Percentiles rank a stretch among this genome's conserved stretches.
These are phyloP conservation scores for Zhuqinia jingwanae DNA, from an alignment of 2,888 invertebrate species.

Conservation along the genomic window DNA sequence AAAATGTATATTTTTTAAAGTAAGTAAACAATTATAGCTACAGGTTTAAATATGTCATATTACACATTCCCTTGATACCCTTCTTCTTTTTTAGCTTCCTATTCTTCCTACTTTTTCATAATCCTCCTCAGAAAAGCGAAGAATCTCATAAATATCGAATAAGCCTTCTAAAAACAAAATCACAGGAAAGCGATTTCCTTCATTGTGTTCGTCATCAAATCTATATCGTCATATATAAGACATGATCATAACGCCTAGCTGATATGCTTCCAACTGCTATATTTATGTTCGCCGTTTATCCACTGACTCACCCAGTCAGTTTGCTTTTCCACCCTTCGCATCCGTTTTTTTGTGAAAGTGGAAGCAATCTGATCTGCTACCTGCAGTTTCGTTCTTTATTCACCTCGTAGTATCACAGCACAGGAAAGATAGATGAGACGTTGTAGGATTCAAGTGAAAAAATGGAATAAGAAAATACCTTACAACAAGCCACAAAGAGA, in stretches of 20 bases:
- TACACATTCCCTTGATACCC: too few relatives aligned
- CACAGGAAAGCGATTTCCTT: constrained; percentile 29
- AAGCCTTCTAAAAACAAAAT: constrained; percentile 29
- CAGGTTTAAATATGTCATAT: too few relatives aligned
- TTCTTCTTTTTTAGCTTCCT: too few relatives aligned
- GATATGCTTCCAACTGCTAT: not conserved
- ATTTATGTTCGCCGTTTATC: not conserved
- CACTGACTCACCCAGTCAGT: constrained; percentile 5
- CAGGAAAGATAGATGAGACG: not conserved
- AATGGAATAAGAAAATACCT: not conserved
- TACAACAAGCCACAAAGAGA: constrained; percentile 5
- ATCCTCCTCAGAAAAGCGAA: not conserved
- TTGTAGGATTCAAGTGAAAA: not conserved
- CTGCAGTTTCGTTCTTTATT: not conserved
- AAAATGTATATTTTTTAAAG: too few relatives aligned
- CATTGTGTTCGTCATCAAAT: not conserved
- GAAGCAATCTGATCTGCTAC: constrained; percentile 32
- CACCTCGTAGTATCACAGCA: not conserved
- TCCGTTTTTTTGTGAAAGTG: constrained; percentile 40
- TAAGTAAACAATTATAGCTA: too few relatives aligned
- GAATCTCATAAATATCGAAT: constrained; percentile 27
- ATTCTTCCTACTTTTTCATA: not conserved
- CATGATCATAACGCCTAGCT: not conserved
- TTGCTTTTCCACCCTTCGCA: constrained; percentile 24
- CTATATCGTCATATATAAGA: not conserved